Base-by-base conservation (phyloP, 2,888 invertebrate genomes). In the Acleris cristana region DNA sequence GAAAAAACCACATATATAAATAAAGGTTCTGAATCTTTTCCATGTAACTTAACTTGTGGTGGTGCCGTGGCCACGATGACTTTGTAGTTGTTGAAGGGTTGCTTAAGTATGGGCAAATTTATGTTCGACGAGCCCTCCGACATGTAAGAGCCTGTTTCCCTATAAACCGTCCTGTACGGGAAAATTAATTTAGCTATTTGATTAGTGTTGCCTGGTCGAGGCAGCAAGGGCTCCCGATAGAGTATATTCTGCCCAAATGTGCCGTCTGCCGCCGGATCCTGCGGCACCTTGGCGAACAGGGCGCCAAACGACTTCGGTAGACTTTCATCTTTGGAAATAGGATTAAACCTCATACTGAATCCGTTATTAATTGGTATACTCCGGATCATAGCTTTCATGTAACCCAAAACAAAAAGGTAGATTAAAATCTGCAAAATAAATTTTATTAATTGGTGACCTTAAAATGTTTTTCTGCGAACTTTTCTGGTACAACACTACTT, bases 31-130 rank as follows among this genome's bases (percentile, higher is more conserved):
- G 71, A 69, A 3, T 83, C 73, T 19, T 72, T 70, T 34, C 72
- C 73, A 5, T 78, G 79, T 8, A 90, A 73, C 54, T 73, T 83
- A 5, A 89, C 65, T 52, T 85, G 74, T 1, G 84, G 79, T 0
- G 92, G 92, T 0, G 92, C 90, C 0, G 83, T 81, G 1, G 85
- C 91, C 0, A 92, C 85, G 49, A 92, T 66, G n/a, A 91, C 79
- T 69, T 87, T 88, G 64, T 90, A 91, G 54, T 85, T 76, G 2
- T 78, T 72, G 48, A 77, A 82, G 0, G 84, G 81, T 49, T 87
- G 85, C 7, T 76, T 78, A 4, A 87, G 61, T 6, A 88, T 71
- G 0, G 91, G 90, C 58, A 90, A 74, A 67, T 84, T 84, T 18
- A 89, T 77, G 65, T 78, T 78, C 0, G 70, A 62, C 3, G 67